Evolutionary conservation across 2,797 vertebrate species (phyloP).

Genomic region (Clarias laeviceps): DNA sequence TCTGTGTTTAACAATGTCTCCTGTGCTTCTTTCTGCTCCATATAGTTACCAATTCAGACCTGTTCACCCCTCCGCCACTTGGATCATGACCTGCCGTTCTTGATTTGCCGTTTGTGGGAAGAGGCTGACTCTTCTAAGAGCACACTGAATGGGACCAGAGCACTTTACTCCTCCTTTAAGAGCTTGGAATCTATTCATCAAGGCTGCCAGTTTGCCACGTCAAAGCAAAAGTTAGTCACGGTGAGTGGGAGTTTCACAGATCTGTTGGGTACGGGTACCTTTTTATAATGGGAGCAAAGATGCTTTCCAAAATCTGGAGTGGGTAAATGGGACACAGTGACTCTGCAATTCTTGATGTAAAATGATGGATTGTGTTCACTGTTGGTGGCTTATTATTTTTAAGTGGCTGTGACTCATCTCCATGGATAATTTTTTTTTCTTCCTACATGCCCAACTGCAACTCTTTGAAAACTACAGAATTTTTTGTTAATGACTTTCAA

Average conservation of each 20-base stretch:
- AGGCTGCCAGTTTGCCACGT: slow-evolving; percentile 1
- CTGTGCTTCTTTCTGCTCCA: not conserved
- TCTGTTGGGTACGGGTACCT: not conserved
- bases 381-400: not conserved
- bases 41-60: not conserved
- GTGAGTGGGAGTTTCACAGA: slow-evolving; percentile 10
- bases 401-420: not conserved
- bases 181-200: slow-evolving; percentile 18
- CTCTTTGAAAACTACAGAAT: not conserved
- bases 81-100: slow-evolving; percentile 6
- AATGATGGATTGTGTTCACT: not conserved
- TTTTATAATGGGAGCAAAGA: not conserved
- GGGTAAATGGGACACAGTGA: not conserved
- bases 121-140: not conserved
- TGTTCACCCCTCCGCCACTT: not conserved
- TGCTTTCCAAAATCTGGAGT: not conserved
- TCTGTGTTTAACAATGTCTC: not conserved
- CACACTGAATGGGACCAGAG: not conserved
- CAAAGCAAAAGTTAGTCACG: slow-evolving; percentile 14
- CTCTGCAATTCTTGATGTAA: too few relatives aligned
- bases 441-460: not conserved
- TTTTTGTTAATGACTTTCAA: not conserved
- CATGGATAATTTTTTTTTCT: not conserved
- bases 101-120: not conserved
- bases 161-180: not conserved